A percentile compares a stretch with the other conserved stretches of the same genome.
Conservation (phyloP, 2,113 vertebrate species). For the Notiomystis cincta region DNA sequence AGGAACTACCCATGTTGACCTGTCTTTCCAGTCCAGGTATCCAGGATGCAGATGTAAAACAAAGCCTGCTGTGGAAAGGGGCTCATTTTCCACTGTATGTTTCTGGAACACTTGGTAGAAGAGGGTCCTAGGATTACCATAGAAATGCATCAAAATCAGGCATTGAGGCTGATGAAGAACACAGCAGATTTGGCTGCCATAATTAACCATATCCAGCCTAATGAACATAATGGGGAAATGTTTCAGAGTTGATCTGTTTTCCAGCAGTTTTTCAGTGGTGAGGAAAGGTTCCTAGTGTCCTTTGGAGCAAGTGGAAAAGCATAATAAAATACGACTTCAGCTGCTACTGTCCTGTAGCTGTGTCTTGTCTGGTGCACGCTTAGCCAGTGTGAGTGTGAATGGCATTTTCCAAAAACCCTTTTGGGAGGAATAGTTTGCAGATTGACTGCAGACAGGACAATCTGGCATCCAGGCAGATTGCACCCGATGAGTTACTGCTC, state of each 20-base stretch:
- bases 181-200: neutral
- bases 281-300: neutral
- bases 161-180: neutral
- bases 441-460: neutral
- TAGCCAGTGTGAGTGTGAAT: neutral
- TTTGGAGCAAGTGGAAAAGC: neutral
- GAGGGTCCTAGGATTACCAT: neutral
- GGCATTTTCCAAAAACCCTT: neutral
- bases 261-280: neutral
- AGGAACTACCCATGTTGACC: neutral
- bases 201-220: neutral
- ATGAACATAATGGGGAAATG: neutral
- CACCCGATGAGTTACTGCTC: neutral
- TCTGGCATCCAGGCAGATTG: neutral
- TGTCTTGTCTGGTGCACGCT: neutral
- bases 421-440: neutral
- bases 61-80: fast-evolving
- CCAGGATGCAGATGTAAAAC: neutral
- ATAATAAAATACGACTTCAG: neutral
- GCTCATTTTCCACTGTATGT: neutral
- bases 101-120: neutral
- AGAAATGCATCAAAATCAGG: neutral
- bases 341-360: neutral
- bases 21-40: neutral
- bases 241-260: neutral